Evolutionary conservation across 1,140 invertebrate genomes (phyloP), one percentile per base, ranked within the genome.

Genomic region (Drosophila murphyi): DNA sequence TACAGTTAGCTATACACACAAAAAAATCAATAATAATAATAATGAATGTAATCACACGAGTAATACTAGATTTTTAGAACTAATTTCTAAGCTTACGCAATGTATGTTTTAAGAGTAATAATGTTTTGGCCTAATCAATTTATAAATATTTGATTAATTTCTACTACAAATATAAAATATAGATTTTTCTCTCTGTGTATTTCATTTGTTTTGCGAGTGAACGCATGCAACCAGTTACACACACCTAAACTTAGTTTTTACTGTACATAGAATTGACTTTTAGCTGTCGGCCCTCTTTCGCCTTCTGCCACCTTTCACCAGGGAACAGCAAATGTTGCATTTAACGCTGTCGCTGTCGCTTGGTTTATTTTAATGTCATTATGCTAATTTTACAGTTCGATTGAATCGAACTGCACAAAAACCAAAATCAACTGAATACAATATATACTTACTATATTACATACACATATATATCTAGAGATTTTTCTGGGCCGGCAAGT

Each of bases 311-410:
- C 47, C 29, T 51, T n/a, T 45, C 31, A 35, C 50, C 48, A 52
- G 47, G 20, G 20, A 20, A 31, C 48, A 50, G 29, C 35, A 56
- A 72, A 65, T 72, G 50, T 60, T 72, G 71, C 71, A 72, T 52
- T 72, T 67, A 37, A 45, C 62, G 52, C 62, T 57, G 81, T 62
- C n/a, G 4, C 61, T 60, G 62, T 71, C 71, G 72, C 60, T 61
- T 88, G 78, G 80, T 88, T 88, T 88, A 88, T 88, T 88, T 78
- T 88, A 89, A 89, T 89, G 83, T 89, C 85, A 68, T 82, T 88
- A 88, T 88, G 83, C 85, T 89, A 88, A 88, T 88, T 88, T 89
- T 70, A 63, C 80, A 82, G 59, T 76, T 78, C 82, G 59, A 72
- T 71, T 77, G 67, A 88, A 82, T 71, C 45, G 55, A 54, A 65